Base-by-base conservation (phyloP, 2,797 vertebrate genomes). In the Molossus alvarezi region DNA sequence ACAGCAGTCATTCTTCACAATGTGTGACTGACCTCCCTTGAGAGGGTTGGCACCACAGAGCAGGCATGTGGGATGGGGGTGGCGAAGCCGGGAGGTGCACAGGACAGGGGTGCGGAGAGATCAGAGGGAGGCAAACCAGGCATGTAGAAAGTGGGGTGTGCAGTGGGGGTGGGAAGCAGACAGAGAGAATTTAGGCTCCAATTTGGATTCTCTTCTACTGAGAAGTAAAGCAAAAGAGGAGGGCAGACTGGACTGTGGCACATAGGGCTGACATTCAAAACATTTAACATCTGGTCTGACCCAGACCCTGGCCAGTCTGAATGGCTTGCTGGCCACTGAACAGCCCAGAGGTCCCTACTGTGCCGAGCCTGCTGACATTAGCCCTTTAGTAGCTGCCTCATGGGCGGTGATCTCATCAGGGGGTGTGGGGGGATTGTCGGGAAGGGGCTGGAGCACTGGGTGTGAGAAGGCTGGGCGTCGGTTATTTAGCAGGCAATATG, bases 1-100 rank as follows among this genome's bases (percentile, higher is more conserved):
- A 97, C 95, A 94, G 92, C 96, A 97, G 97, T 97, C 93, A 95
- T 97, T 98, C 98, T 98, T 98, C 97, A 97, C 98, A 97, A 98
- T 96, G 96, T 95, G 98, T 98, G 96, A 98, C 97, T 69, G 90
- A 84, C 69, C 93, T 97, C 95, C 97, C 96, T 90, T 89, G 94
- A 82, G 95, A 97, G 91, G 96, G 17, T 91, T 12, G n/a, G 41
- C 76, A 60, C 60, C 29, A 76, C 18, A 4, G 25, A 80, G 9
- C 10, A 60, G 81, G 27, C 4, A 85, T 96, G 15, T 2, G 7
- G 82, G 27, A 15, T 5, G 8, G 53, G 8, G 3, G 11, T 0
- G 18, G 33, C 0, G 15, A 45, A 20, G 2, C 2, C 18, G 13
- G 1, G 5, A 1, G 1, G 15, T 25, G 20, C 8, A 7, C 10